Conservation (phyloP, 2,113 vertebrate genomes). For the Anguilla japonica region DNA sequence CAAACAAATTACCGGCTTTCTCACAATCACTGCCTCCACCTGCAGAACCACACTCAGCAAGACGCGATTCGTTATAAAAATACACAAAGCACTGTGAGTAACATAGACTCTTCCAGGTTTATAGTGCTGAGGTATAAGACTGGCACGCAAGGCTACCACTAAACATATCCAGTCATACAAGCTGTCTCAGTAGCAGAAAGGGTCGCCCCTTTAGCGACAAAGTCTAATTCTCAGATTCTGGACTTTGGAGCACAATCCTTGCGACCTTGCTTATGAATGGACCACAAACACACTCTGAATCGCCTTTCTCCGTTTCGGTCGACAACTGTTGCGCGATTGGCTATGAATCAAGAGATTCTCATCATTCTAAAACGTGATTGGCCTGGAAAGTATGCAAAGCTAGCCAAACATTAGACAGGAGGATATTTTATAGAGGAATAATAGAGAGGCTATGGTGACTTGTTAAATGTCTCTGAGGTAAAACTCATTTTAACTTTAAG, state of each 20-base stretch:
- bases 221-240: not conserved
- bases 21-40: not conserved
- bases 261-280: not conserved
- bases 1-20: no score
- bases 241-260: not conserved
- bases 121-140: not conserved
- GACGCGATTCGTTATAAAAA: not conserved
- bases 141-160: no score
- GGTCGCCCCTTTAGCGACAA: no score
- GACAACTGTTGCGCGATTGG: not conserved
- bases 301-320: not conserved
- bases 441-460: not conserved
- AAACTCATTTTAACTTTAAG: not conserved
- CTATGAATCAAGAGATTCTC: not conserved
- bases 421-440: not conserved
- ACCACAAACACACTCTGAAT: not conserved
- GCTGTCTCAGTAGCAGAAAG: no score
- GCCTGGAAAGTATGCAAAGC: not conserved
- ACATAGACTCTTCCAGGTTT: not conserved
- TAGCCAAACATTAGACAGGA: not conserved
- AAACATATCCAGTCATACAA: no score
- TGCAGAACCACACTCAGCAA: not conserved
- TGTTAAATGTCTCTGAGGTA: not conserved
- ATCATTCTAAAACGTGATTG: not conserved
- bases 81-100: not conserved